phyloP scores from a whole-genome alignment of 2,888 invertebrate species.

The Clostera curtula region DNA sequence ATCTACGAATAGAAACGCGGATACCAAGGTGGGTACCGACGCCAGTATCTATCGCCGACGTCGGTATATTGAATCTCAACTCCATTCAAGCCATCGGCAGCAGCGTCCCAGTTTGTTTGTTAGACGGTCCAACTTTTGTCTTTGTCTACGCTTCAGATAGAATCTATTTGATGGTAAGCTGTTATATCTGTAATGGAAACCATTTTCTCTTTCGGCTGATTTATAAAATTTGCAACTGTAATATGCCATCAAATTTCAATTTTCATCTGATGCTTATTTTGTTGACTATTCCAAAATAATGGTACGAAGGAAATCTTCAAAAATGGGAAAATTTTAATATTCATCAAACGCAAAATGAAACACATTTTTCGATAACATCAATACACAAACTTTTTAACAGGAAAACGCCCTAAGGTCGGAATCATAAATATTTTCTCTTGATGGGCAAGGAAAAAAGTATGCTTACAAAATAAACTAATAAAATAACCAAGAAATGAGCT shows the following conservation, averaged over 20 bases:
- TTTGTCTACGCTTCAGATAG: slow-evolving; percentile 20
- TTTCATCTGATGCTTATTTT: no score
- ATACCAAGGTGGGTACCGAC: slow-evolving; percentile 9
- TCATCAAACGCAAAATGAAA: slow-evolving; percentile 13
- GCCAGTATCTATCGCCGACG: slow-evolving; percentile 6
- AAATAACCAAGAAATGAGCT: no score
- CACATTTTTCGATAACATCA: slow-evolving; percentile 11
- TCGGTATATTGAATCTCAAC: slow-evolving; percentile 12
- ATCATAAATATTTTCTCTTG: no score
- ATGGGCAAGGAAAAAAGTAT: no score
- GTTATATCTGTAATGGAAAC: no score
- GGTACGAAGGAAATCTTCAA: slow-evolving; percentile 8
- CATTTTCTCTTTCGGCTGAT: slow-evolving; percentile 4
- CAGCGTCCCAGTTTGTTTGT: slow-evolving; percentile 23
- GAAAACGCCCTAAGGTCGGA: slow-evolving; percentile 3
- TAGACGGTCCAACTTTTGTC: slow-evolving; percentile 27
- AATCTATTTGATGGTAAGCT: slow-evolving; percentile 20
- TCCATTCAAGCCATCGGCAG: slow-evolving; percentile 21
- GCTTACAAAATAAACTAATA: no score
- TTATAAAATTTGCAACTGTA: no score
- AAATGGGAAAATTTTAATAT: slow-evolving; percentile 12
- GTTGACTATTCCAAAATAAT: no score
- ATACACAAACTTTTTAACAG: slow-evolving; percentile 10
- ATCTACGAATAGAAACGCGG: slow-evolving; percentile 6
- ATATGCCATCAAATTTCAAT: no score